A percentile compares a stretch with the other conserved stretches of the same genome.
Evolutionary conservation across 2,113 vertebrate species (phyloP).

Genomic region (Amphiprion ocellaris): DNA sequence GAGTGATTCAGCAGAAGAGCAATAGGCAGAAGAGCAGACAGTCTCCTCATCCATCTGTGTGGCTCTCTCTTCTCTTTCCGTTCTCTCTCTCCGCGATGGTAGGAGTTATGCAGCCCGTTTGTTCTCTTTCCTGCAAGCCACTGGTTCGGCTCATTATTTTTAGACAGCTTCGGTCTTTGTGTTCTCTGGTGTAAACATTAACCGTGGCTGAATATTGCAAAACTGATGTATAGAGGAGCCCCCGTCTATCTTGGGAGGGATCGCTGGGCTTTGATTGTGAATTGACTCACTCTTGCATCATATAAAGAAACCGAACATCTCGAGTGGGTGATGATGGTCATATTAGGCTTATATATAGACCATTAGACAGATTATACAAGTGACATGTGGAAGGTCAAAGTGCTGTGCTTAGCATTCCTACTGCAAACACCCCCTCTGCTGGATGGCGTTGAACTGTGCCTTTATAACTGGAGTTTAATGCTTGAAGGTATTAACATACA

Average conservation of each 20-base stretch:
- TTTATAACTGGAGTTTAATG: not conserved
- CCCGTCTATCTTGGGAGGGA: not conserved
- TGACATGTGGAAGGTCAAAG: slow-evolving; percentile 37
- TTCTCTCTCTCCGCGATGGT: slow-evolving; percentile 16
- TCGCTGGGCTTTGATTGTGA: slow-evolving; percentile 18
- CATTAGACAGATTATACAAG: slow-evolving; percentile 6
- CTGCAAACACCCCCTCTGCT: slow-evolving; percentile 72
- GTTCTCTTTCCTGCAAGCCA: slow-evolving; percentile 17
- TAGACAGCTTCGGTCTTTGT: slow-evolving; percentile 16
- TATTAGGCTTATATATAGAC: not conserved
- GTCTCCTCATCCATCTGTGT: slow-evolving; percentile 50
- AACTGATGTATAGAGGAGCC: not conserved
- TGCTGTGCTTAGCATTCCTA: slow-evolving; percentile 27
- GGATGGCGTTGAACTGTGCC: slow-evolving; percentile 39
- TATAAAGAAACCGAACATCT: slow-evolving; percentile 17
- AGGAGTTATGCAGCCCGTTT: slow-evolving; percentile 10
- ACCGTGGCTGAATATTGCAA: slow-evolving; percentile 6
- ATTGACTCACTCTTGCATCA: slow-evolving; percentile 13
- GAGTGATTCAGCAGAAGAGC: slow-evolving; percentile 63
- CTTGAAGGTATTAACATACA: not conserved
- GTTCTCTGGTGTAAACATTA: slow-evolving; percentile 19
- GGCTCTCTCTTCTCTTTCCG: slow-evolving; percentile 17
- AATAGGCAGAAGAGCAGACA: slow-evolving; percentile 26
- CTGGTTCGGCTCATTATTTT: slow-evolving; percentile 21
- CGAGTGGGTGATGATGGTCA: not conserved